phyloP scores from a whole-genome alignment of 64 coral and sea anemone genomes.

The Actinia tenebrosa region DNA sequence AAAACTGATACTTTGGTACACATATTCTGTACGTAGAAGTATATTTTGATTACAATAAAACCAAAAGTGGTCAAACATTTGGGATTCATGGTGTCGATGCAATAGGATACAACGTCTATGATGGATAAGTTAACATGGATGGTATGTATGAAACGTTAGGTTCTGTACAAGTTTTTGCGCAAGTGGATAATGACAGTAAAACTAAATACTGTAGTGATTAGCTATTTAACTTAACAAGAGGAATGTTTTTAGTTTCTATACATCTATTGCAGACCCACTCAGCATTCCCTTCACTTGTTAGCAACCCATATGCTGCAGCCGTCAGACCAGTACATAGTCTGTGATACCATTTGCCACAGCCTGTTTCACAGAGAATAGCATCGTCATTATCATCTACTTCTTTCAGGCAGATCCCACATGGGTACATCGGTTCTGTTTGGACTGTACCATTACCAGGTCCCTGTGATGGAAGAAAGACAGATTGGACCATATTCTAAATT shows the following conservation, averaged over 20 bases:
- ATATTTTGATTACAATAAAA: no score
- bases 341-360: constrained; percentile 96
- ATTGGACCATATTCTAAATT: not conserved
- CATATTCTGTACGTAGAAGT: no score
- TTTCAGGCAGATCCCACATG: constrained; percentile 88
- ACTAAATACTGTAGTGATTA: not conserved
- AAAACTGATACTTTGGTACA: no score
- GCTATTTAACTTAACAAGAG: constrained; percentile 87
- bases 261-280: constrained; percentile 96
- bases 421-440: constrained; percentile 59
- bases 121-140: no score
- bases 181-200: no score
- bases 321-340: constrained; percentile 88
- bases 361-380: constrained; percentile 95
- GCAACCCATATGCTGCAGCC: constrained; percentile 74
- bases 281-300: constrained; percentile 78
- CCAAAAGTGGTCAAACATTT: no score
- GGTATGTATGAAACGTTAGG: no score
- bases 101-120: no score
- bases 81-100: no score
- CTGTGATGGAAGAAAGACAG: not conserved
- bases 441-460: not conserved
- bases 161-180: no score
- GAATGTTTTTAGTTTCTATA: constrained; percentile 90
- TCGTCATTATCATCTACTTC: constrained; percentile 97